Conservation (phyloP, 2,113 vertebrate genomes). For the Melanostigma gelatinosum region DNA sequence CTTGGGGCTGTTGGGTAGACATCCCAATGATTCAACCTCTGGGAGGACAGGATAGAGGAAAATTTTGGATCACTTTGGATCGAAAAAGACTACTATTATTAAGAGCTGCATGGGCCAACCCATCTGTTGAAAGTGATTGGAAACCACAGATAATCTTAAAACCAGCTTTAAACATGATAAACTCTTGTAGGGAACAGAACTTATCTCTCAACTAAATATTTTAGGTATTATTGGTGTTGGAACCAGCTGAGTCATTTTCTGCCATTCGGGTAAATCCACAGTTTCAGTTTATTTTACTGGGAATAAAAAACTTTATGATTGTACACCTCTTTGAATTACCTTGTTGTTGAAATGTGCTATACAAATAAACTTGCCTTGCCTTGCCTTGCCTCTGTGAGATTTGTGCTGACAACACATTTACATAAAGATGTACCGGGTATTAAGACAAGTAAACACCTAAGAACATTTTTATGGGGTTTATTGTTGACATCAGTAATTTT, state of each 20-base stretch:
- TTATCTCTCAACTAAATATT: neutral
- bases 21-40: neutral
- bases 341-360: too few relatives aligned
- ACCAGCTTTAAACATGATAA: neutral
- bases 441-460: too few relatives aligned
- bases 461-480: neutral
- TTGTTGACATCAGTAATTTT: neutral
- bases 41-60: neutral
- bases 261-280: neutral
- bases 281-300: neutral
- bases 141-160: neutral
- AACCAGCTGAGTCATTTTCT: neutral
- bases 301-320: neutral
- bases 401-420: neutral
- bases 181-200: neutral
- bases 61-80: constrained; percentile 1
- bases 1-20: too few relatives aligned
- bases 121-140: neutral
- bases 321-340: too few relatives aligned
- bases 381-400: neutral
- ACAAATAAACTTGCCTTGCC: too few relatives aligned
- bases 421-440: neutral
- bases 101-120: neutral
- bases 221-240: neutral
- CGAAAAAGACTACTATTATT: neutral